These are phyloP conservation scores for Meandrina meandrites DNA, from an alignment of 92 coral and sea anemone species.

Conservation along the genomic window DNA sequence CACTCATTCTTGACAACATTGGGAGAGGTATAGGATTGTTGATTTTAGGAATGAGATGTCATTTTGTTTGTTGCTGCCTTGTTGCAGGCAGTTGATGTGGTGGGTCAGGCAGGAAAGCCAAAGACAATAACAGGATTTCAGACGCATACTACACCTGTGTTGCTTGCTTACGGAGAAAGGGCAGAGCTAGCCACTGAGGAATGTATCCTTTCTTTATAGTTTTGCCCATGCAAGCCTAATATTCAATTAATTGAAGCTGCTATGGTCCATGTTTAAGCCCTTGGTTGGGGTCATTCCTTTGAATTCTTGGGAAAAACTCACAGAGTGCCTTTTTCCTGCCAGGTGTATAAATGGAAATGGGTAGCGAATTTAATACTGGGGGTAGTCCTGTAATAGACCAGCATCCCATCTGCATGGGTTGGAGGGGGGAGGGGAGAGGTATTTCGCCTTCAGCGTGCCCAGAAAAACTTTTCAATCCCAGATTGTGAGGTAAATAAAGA, in stretches of 20 bases:
- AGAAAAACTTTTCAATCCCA: no score
- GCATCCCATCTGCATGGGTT: no score
- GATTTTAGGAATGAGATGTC: neutral
- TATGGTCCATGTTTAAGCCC: no score
- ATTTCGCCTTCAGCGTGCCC: no score
- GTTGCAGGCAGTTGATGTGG: conserved; percentile 92
- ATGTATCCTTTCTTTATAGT: conserved; percentile 84
- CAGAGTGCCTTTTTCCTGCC: no score
- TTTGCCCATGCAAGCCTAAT: neutral
- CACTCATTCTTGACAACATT: neutral
- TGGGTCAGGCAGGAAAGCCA: conserved; percentile 99
- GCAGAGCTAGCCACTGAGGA: conserved; percentile 99
- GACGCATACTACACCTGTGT: conserved; percentile 97
- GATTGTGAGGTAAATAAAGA: no score
- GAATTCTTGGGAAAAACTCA: no score
- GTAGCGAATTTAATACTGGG: no score
- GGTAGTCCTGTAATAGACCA: no score
- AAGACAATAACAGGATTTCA: conserved; percentile 99
- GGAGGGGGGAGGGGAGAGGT: no score
- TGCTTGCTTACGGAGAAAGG: conserved; percentile 96
- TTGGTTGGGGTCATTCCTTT: no score
- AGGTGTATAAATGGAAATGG: no score
- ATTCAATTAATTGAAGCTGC: neutral
- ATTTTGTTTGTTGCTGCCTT: neutral
- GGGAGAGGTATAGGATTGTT: neutral